Conservation (phyloP, 1,140 invertebrate genomes). For the Listronotus bonariensis region DNA sequence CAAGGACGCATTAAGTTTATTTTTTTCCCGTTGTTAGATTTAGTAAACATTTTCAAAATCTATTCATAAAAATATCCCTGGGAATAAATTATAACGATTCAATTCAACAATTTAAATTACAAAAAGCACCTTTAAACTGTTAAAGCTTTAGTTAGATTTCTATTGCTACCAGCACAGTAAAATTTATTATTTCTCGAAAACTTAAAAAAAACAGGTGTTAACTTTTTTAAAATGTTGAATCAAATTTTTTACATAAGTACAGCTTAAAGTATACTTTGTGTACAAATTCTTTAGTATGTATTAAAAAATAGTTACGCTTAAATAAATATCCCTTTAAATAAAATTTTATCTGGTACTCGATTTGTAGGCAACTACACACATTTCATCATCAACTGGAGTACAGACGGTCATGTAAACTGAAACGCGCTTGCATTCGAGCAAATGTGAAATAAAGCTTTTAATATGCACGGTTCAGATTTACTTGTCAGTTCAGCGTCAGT, state of each 20-base stretch:
- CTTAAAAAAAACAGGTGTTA: slow-evolving; percentile 8
- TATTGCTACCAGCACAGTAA: slow-evolving; percentile 7
- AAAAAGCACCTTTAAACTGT: slow-evolving; percentile 20
- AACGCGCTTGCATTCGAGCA: too few species aligned
- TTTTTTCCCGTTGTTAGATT: too few species aligned
- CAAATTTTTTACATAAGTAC: slow-evolving; percentile 15
- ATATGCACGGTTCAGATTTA: too few species aligned
- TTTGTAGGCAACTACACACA: too few species aligned
- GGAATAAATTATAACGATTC: slow-evolving; percentile 9
- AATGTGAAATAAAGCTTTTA: too few species aligned
- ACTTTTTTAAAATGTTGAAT: slow-evolving; percentile 27
- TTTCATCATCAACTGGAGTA: too few species aligned
- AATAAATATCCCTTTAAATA: background rate
- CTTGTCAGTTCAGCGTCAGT: too few species aligned
- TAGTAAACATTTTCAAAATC: background rate
- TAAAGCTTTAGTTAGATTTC: slow-evolving; percentile 23
- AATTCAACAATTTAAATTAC: slow-evolving; percentile 28
- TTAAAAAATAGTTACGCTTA: background rate
- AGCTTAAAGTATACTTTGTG: slow-evolving; percentile 9
- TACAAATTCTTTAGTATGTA: background rate
- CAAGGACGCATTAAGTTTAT: background rate
- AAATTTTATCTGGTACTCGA: background rate
- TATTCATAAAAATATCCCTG: background rate
- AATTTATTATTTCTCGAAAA: background rate
- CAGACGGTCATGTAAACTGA: too few species aligned